Percentiles rank a stretch among this genome's conserved stretches.
These are phyloP conservation scores for Montipora efflorescens DNA, from an alignment of 64 coral and sea anemone species.

Conservation along the genomic window DNA sequence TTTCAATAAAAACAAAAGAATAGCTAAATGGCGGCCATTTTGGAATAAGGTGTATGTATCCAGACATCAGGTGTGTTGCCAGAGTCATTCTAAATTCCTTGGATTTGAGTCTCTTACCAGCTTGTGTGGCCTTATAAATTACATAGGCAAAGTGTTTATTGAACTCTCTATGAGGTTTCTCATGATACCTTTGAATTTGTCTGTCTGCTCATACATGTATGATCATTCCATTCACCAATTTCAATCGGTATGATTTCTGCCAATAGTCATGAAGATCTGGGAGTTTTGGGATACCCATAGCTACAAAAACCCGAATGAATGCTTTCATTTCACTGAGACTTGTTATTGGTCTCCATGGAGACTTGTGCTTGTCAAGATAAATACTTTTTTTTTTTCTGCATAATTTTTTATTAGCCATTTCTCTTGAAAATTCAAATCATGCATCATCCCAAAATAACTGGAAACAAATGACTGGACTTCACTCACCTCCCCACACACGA, in stretches of 20 bases:
- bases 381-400: neutral
- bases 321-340: neutral
- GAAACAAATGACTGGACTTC: neutral
- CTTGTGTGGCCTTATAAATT: too few relatives aligned
- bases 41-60: too few relatives aligned
- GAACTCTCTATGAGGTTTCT: neutral
- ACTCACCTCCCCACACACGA: neutral
- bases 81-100: too few relatives aligned
- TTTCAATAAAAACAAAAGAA: too few relatives aligned
- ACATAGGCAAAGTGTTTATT: too few relatives aligned
- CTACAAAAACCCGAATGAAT: neutral
- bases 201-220: neutral
- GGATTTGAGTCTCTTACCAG: too few relatives aligned
- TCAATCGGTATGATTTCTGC: neutral
- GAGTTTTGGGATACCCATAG: neutral
- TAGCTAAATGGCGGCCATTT: too few relatives aligned
- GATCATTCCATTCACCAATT: neutral
- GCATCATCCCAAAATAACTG: neutral
- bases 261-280: neutral
- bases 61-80: too few relatives aligned
- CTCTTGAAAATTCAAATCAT: neutral
- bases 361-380: neutral
- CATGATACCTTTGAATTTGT: neutral
- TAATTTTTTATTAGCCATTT: neutral
- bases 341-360: neutral